Evolutionary conservation across 2,113 vertebrate genomes (phyloP).

Genomic region (Glaucidium brasilianum): DNA sequence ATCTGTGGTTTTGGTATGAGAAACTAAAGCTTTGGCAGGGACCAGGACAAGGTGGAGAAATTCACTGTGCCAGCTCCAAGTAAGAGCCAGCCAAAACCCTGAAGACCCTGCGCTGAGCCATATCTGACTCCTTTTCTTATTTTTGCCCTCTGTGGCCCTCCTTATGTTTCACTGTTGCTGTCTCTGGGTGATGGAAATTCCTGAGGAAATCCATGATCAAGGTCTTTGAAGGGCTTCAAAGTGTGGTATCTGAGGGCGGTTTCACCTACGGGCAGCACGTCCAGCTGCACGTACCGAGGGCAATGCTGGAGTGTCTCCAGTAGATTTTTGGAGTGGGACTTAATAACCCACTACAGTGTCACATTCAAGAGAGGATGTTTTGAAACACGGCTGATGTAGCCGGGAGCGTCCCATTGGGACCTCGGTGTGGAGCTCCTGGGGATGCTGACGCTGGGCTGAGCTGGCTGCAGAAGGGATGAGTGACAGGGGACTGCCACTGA

Average conservation of each 20-base stretch:
- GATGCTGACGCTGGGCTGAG: background rate
- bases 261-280: background rate
- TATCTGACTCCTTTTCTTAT: background rate
- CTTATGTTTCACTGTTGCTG: background rate
- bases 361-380: background rate
- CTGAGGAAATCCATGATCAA: background rate
- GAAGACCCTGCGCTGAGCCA: background rate
- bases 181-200: background rate
- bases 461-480: background rate
- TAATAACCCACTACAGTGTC: background rate
- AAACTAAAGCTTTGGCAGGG: background rate
- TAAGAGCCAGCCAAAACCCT: background rate
- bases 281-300: fast-evolving
- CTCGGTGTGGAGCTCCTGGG: background rate
- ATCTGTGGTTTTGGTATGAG: background rate
- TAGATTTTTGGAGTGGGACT: background rate
- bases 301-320: background rate
- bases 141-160: background rate
- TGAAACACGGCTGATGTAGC: background rate
- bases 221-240: background rate
- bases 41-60: background rate
- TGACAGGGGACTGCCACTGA: background rate
- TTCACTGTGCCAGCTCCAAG: background rate
- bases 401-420: background rate
- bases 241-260: background rate